Percentiles rank a stretch among this genome's conserved stretches.
Evolutionary conservation across 1,140 invertebrate species (phyloP).

Genomic region (Drosophila rufa): DNA sequence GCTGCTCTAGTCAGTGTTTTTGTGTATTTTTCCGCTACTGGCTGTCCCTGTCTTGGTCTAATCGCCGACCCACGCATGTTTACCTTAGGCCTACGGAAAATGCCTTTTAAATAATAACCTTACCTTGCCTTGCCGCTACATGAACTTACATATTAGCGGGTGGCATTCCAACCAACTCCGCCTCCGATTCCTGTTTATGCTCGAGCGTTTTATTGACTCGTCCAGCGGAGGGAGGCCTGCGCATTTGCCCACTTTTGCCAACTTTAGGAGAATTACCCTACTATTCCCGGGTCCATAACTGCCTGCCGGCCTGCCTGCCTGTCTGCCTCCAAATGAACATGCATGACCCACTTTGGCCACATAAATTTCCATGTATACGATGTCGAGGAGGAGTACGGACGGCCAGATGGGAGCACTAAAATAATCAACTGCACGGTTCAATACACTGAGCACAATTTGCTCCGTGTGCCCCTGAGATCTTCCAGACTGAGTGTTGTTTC

Average conservation of each 20-base stretch:
- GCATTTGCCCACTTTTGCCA: conserved; percentile 53
- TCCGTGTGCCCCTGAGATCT: background rate
- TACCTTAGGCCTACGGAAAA: conserved; percentile 35
- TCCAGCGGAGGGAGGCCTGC: conserved; percentile 23
- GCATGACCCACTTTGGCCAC: conserved; percentile 68
- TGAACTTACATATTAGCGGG: conserved; percentile 31
- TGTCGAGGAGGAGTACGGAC: conserved; percentile 12
- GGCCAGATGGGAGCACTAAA: conserved; percentile 43
- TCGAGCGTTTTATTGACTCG: conserved; percentile 60
- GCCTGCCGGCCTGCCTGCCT: conserved; percentile 23
- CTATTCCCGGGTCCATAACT: conserved; percentile 26
- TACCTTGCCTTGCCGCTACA: conserved; percentile 45
- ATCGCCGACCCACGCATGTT: conserved; percentile 42
- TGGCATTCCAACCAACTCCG: conserved; percentile 6
- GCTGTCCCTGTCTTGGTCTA: conserved; percentile 24
- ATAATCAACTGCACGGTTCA: conserved; percentile 54
- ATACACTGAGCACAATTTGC: conserved; percentile 48
- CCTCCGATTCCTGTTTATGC: conserved; percentile 21
- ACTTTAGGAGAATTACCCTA: conserved; percentile 63
- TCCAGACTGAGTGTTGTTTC: background rate
- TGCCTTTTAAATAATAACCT: conserved; percentile 60
- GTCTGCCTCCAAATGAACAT: conserved; percentile 33
- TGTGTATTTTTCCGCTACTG: conserved; percentile 9
- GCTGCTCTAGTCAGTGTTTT: conserved; percentile 24
- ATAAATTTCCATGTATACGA: conserved; percentile 57